Conservation (phyloP, 2,888 invertebrate genomes). For the Leucoma salicis region DNA sequence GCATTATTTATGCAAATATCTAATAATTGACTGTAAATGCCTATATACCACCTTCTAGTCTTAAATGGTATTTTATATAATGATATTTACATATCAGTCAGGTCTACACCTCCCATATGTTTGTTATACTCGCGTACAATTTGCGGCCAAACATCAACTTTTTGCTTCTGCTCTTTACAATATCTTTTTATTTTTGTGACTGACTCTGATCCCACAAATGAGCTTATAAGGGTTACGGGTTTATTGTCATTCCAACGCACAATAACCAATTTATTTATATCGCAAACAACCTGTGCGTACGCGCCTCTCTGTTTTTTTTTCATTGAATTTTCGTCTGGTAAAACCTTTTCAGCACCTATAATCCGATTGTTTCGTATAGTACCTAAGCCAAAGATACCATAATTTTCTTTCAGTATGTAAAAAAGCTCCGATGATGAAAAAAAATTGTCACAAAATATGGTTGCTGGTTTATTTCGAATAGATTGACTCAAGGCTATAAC, state of each 20-base stretch:
- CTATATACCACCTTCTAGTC: conserved; percentile 31
- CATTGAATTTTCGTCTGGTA: conserved; percentile 15
- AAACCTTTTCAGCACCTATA: conserved; percentile 19
- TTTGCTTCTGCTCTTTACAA: conserved; percentile 1
- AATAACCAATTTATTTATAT: conserved; percentile 1
- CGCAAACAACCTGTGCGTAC: conserved; percentile 13
- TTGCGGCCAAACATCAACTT: conserved; percentile 2
- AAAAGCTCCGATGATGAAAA: conserved; percentile 15
- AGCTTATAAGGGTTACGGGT: conserved; percentile 21
- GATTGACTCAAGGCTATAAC: conserved; percentile 1
- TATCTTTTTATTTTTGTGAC: conserved; percentile 1
- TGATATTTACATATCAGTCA: conserved; percentile 34
- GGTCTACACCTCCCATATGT: conserved; percentile 12
- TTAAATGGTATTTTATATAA: conserved; percentile 32
- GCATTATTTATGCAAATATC: conserved; percentile 27
- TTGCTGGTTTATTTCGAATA: conserved; percentile 8
- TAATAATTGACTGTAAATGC: conserved; percentile 23
- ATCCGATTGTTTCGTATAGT: conserved; percentile 25
- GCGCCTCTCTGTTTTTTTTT: conserved; percentile 24
- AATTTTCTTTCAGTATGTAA: conserved; percentile 23
- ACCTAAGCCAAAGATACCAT: conserved; percentile 29
- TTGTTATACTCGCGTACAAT: conserved; percentile 5
- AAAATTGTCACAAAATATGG: conserved; percentile 17
- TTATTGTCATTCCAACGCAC: conserved; percentile 14
- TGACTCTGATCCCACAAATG: conserved; percentile 18